Conservation (phyloP, 1,140 invertebrate genomes). For the Drosophila tropicalis region DNA sequence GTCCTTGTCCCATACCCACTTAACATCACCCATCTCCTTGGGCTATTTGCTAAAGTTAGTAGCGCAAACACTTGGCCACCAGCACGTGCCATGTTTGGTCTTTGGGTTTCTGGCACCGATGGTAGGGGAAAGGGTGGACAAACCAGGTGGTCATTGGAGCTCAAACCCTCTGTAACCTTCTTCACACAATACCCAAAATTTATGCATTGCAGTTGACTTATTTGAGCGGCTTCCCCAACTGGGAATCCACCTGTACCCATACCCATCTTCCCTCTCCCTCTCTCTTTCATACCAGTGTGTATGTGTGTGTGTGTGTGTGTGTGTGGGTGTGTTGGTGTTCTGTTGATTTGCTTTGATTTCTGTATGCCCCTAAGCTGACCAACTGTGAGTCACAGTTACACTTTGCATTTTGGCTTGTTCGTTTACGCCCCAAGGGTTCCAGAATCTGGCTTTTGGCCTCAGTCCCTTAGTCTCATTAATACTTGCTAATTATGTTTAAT, state of each 20-base stretch:
- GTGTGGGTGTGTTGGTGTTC: not conserved
- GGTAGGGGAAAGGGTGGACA: not conserved
- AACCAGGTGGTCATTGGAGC: constrained; percentile 2
- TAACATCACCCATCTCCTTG: constrained; percentile 10
- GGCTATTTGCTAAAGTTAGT: constrained; percentile 49
- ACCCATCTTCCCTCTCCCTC: not conserved
- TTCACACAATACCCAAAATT: constrained; percentile 37
- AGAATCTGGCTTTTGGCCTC: constrained; percentile 2
- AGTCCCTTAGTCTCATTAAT: constrained; percentile 6
- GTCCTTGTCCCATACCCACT: not conserved
- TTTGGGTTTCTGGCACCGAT: not conserved
- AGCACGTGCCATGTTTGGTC: constrained; percentile 13
- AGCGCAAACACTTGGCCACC: constrained; percentile 51
- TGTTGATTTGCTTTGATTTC: constrained; percentile 50
- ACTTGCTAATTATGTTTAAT: constrained; percentile 12
- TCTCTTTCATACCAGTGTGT: not conserved
- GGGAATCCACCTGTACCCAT: not conserved
- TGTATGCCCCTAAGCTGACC: constrained; percentile 20
- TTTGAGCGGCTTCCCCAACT: constrained; percentile 39
- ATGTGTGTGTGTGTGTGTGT: not conserved
- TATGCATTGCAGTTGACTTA: constrained; percentile 65
- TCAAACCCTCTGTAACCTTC: not conserved
- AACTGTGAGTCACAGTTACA: constrained; percentile 48
- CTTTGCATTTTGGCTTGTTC: constrained; percentile 22
- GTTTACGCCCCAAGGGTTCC: constrained; percentile 1